Conservation (phyloP, 2,797 vertebrate species). For the Synaphobranchus kaupii region DNA sequence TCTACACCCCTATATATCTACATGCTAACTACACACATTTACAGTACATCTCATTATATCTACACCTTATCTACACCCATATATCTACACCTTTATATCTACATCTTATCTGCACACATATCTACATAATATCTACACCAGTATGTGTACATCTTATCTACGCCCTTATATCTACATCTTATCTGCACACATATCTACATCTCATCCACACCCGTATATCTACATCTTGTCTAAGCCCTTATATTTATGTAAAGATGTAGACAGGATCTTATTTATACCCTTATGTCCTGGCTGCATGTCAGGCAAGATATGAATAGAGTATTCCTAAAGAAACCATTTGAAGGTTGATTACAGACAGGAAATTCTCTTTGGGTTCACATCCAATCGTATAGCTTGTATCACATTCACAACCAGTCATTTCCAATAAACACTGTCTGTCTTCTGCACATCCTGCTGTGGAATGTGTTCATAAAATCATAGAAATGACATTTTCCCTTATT, state of each 20-base stretch:
- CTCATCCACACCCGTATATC: background rate
- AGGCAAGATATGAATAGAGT: background rate
- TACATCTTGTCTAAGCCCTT: background rate
- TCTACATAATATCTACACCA: background rate
- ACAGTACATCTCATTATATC: background rate
- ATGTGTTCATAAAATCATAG: background rate
- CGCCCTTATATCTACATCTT: background rate
- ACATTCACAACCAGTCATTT: background rate
- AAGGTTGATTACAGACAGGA: background rate
- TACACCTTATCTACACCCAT: background rate
- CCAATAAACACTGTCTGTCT: background rate
- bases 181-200: background rate
- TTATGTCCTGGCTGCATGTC: background rate
- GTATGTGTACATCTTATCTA: background rate
- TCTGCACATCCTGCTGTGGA: too few relatives aligned
- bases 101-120: background rate
- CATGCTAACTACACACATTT: conserved; percentile 39
- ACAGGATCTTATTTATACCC: background rate
- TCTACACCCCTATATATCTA: background rate
- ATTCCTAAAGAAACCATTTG: background rate
- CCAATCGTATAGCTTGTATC: background rate
- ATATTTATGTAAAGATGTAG: background rate
- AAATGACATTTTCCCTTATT: background rate
- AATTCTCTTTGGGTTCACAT: background rate
- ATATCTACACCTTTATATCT: background rate